Evolutionary conservation across 2,113 vertebrate species (phyloP).

Genomic region (Sclerurus mexicanus): DNA sequence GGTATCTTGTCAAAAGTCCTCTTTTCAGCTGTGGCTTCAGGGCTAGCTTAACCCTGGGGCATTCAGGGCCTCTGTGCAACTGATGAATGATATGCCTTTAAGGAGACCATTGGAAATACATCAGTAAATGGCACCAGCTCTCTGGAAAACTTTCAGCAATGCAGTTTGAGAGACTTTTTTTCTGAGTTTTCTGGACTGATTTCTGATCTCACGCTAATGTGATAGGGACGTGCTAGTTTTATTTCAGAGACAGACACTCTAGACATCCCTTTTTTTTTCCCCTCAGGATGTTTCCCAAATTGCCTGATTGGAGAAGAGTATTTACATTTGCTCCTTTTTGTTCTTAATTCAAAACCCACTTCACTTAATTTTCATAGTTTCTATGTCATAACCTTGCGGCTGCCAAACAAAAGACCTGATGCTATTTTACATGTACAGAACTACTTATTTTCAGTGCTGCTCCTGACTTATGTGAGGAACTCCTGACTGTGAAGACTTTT

Average conservation of each 20-base stretch:
- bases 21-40: slow-evolving; percentile 56
- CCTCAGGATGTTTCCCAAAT: neutral
- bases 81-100: neutral
- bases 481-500: neutral
- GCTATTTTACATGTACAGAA: neutral
- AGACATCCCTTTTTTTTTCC: neutral
- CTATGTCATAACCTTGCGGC: neutral
- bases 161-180: neutral
- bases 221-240: neutral
- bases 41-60: neutral
- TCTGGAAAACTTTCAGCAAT: neutral
- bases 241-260: neutral
- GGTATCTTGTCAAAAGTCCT: slow-evolving; percentile 50
- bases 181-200: neutral
- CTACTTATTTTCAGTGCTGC: neutral
- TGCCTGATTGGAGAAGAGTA: neutral
- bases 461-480: neutral
- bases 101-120: neutral
- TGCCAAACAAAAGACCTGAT: neutral
- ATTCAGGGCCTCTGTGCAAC: neutral
- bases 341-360: neutral
- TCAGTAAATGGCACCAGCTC: neutral
- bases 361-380: neutral
- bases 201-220: neutral
- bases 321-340: neutral